Evolutionary conservation across 2,797 vertebrate genomes (phyloP).

Genomic region (Tympanoctomys barrerae): DNA sequence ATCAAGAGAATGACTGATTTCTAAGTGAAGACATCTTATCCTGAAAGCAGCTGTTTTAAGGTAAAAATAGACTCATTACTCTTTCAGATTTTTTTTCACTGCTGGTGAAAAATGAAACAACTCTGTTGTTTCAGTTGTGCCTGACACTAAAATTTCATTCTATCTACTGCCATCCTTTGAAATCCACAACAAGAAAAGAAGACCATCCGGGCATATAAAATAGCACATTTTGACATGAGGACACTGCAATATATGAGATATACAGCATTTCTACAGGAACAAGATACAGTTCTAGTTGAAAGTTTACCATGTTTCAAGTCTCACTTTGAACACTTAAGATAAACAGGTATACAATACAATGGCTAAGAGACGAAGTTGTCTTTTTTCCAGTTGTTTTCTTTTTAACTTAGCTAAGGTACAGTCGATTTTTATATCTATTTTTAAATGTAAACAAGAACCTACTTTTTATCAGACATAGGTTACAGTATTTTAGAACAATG

Average conservation of each 20-base stretch:
- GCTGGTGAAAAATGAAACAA: slow-evolving; percentile 61
- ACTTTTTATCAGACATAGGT: neutral
- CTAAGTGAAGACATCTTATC: slow-evolving; percentile 68
- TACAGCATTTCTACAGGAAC: neutral
- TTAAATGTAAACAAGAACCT: neutral
- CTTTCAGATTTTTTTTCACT: neutral
- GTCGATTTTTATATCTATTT: neutral
- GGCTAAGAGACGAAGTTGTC: neutral
- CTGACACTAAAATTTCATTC: slow-evolving; percentile 39
- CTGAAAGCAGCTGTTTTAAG: slow-evolving; percentile 63
- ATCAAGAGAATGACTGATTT: slow-evolving; percentile 56
- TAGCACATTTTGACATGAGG: slow-evolving; percentile 28
- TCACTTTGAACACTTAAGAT: neutral
- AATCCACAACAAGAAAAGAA: slow-evolving; percentile 23
- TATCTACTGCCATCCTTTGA: slow-evolving; percentile 26
- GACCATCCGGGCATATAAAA: slow-evolving; percentile 39
- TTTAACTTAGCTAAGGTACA: neutral
- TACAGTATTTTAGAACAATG: neutral
- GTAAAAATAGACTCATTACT: slow-evolving; percentile 71
- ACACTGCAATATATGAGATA: neutral
- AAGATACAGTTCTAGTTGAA: slow-evolving; percentile 35
- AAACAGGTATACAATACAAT: neutral
- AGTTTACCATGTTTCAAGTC: neutral
- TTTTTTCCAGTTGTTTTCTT: neutral
- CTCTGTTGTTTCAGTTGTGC: slow-evolving; percentile 20